Conservation (phyloP, 2,797 vertebrate genomes). For the Coluber constrictor region DNA sequence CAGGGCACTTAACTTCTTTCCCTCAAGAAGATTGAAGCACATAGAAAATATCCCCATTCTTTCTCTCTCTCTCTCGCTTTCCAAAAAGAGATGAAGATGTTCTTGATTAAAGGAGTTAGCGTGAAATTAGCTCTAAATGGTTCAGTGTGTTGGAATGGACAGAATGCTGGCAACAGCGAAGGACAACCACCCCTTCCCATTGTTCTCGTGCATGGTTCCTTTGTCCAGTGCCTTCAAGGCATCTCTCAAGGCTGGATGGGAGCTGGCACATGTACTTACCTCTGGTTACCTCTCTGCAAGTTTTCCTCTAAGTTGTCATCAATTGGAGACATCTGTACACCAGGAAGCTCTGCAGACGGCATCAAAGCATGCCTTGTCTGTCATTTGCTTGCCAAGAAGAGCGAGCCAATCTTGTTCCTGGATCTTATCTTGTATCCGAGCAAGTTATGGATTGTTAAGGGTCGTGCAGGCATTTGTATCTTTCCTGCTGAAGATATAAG, state of each 20-base stretch:
- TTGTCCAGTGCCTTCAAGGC: not conserved
- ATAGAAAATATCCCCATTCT: not conserved
- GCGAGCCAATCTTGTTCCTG: not conserved
- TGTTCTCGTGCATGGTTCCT: not conserved
- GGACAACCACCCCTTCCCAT: not conserved
- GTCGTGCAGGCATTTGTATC: not conserved
- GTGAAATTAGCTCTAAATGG: conserved; percentile 45
- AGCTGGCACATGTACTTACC: not conserved
- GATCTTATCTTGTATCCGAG: accelerated
- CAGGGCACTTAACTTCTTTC: conserved; percentile 22
- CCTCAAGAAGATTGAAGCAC: not conserved
- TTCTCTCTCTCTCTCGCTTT: conserved; percentile 1
- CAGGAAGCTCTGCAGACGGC: accelerated
- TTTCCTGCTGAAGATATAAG: not conserved
- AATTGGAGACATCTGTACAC: conserved; percentile 15
- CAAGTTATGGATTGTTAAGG: not conserved
- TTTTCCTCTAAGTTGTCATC: not conserved
- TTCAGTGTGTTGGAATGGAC: conserved; percentile 13
- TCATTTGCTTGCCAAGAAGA: not conserved
- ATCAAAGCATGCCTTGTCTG: not conserved
- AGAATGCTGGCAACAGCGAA: not conserved
- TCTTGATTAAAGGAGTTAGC: conserved; percentile 41
- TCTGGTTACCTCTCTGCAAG: not conserved
- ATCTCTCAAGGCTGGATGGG: not conserved
- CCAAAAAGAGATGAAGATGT: conserved; percentile 23